phyloP scores from a whole-genome alignment of 2,797 vertebrate genomes.

The Sardinella longiceps region DNA sequence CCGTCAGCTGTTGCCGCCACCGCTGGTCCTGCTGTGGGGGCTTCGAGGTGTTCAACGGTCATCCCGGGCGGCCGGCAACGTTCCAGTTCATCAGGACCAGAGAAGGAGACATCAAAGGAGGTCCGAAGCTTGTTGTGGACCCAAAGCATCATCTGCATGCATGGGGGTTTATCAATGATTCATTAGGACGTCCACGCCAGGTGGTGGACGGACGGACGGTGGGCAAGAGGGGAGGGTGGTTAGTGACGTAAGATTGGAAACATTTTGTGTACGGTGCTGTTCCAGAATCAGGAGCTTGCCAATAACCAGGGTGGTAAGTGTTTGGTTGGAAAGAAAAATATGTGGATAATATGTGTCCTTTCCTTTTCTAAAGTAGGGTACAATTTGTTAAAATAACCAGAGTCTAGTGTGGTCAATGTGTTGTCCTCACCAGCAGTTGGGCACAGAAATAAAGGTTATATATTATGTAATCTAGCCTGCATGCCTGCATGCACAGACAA shows the following conservation, averaged over 20 bases:
- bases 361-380: neutral
- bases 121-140: neutral
- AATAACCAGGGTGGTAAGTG: neutral
- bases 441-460: neutral
- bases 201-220: neutral
- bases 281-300: neutral
- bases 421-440: neutral
- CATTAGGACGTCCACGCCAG: neutral
- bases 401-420: neutral
- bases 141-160: neutral
- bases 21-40: no score
- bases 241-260: neutral
- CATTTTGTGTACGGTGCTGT: neutral
- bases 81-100: neutral
- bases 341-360: no score
- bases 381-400: neutral
- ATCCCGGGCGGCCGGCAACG: neutral
- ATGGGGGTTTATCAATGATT: neutral
- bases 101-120: neutral
- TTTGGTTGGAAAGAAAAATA: neutral
- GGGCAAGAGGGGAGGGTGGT: neutral
- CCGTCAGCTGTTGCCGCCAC: neutral
- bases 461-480: neutral
- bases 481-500: neutral
- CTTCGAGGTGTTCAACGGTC: neutral